Percentiles rank a stretch among this genome's conserved stretches.
phyloP scores from a whole-genome alignment of 2,113 vertebrate genomes.

The Noturus placidus region DNA sequence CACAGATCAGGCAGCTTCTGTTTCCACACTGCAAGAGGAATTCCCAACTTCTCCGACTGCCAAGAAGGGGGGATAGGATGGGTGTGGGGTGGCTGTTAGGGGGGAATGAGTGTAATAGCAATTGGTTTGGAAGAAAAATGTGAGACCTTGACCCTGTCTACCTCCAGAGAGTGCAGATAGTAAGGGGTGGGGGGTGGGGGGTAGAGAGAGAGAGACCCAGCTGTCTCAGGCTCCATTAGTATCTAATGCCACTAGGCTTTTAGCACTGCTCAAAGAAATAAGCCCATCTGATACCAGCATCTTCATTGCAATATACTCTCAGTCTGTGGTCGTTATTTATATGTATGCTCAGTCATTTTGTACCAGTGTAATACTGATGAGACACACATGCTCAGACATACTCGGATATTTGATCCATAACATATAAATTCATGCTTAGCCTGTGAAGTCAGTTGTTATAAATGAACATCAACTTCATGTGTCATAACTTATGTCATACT shows the following conservation, averaged over 20 bases:
- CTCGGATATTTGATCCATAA: background rate
- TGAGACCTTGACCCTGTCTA: slow-evolving; percentile 72
- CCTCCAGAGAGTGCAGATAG: slow-evolving; percentile 41
- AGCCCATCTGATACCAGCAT: slow-evolving; percentile 43
- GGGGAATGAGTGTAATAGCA: slow-evolving; percentile 58
- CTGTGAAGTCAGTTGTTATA: background rate
- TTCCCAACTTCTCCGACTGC: slow-evolving; percentile 30
- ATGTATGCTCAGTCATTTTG: background rate
- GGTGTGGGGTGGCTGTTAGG: background rate
- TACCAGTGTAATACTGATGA: background rate
- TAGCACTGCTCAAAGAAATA: slow-evolving; percentile 54
- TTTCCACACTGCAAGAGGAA: slow-evolving; percentile 45
- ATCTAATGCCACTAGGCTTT: slow-evolving; percentile 73
- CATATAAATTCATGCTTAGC: background rate
- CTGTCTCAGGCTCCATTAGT: slow-evolving; percentile 73
- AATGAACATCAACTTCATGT: background rate
- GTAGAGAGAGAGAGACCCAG: slow-evolving; percentile 58
- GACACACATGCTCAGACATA: slow-evolving; percentile 4
- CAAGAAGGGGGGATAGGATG: slow-evolving; percentile 38
- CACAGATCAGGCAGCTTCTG: slow-evolving; percentile 51
- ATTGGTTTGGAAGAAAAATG: slow-evolving; percentile 75
- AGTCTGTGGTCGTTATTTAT: background rate
- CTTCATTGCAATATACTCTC: slow-evolving; percentile 1
- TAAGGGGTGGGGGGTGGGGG: no score
- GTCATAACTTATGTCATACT: background rate